These are phyloP conservation scores for Alentia gelatinosa DNA, from an alignment of 2,888 invertebrate genomes.

Conservation along the genomic window DNA sequence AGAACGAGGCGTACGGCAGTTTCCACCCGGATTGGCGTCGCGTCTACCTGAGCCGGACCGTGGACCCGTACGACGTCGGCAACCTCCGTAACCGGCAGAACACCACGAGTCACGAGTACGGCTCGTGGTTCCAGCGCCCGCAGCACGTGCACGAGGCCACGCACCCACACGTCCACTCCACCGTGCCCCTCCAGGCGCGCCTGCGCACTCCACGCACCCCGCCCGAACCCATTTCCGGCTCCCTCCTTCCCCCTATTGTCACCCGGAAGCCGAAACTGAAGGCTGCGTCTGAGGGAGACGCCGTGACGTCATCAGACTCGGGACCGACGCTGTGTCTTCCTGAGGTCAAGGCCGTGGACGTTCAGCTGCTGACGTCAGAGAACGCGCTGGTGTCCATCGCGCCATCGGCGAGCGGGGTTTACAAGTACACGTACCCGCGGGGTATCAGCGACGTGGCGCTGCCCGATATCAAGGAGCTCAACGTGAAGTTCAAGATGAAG, in stretches of 20 bases:
- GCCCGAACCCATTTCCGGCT: not conserved
- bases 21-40: conserved; percentile 17
- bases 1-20: conserved; percentile 13
- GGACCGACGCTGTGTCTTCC: not conserved
- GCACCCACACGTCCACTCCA: not conserved
- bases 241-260: not conserved
- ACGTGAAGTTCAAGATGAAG: not conserved
- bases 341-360: conserved; percentile 5
- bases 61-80: not conserved
- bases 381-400: not conserved
- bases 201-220: not conserved
- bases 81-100: not conserved
- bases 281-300: not conserved
- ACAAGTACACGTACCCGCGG: not conserved
- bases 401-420: not conserved
- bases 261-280: not conserved
- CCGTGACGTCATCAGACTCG: too few species aligned
- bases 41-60: not conserved
- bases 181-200: not conserved
- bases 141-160: not conserved
- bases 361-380: not conserved
- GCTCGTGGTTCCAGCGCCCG: not conserved
- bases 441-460: not conserved
- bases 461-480: conserved; percentile 21
- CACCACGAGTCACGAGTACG: conserved; percentile 16